Base-by-base conservation (phyloP, 2,113 vertebrate genomes). In the Antennarius striatus region DNA sequence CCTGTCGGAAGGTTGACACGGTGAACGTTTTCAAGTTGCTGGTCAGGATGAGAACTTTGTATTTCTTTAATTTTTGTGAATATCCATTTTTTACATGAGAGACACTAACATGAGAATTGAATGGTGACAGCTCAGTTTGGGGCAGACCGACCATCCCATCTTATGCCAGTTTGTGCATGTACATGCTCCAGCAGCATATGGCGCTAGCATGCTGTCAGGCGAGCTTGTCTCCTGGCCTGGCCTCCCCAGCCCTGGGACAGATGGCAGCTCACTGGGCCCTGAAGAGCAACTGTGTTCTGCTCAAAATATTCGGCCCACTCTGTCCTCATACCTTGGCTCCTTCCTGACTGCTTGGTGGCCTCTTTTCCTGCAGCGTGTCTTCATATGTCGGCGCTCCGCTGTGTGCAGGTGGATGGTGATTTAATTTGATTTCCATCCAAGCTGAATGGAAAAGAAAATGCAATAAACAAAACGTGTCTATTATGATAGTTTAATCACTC, bases 231-330 rank as follows among this genome's bases (percentile, higher is more conserved):
- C 91, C 87, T 91, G 91, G 89, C 91, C 75, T 63, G 77, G 89
- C 88, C 79, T 85, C 86, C 88, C 84, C 85, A 84, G 88, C 89
- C 89, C 87, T 79, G 87, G 92, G 93, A 94, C 93, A 95, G 95
- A 95, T 95, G 94, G 94, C 81, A 77, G 90, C 91, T 94, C 93
- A 87, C 88, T 95, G 90, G 90, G 89, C 93, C 92, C 93, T 91
- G 77, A 92, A 90, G 86, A 90, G 89, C 71, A 69, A 91, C 82
- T 88, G 88, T 87, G 4, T 36, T 88, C 85, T 87, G 88, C 90
- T 70, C 71, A 68, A 79, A 71, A 75, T 73, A 69, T 30, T 45
- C 36, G 2, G 56, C 60, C 63, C 62, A 0, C 79, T 40, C 58
- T 3, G 45, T 74, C 56, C 71, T 73, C 66, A 52, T 84, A 81